Evolutionary conservation across 1,140 invertebrate genomes (phyloP).

Genomic region (Lepidurus couesii): DNA sequence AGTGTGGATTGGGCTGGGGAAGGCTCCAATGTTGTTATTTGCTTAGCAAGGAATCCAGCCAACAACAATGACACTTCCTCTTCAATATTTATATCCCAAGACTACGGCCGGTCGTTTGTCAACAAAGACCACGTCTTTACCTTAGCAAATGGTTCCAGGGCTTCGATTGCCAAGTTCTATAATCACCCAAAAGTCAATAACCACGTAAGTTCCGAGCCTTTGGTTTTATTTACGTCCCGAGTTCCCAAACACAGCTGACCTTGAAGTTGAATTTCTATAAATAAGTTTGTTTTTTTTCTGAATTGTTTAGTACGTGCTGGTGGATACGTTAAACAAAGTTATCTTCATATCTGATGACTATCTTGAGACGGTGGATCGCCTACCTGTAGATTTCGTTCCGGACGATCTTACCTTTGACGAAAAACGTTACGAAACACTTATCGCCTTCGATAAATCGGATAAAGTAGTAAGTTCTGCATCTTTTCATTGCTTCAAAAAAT

Average conservation of each 20-base stretch:
- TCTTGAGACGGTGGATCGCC: conserved; percentile 57
- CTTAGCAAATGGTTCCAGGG: conserved; percentile 53
- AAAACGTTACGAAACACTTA: conserved; percentile 53
- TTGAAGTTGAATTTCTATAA: neutral
- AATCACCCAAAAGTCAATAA: conserved; percentile 70
- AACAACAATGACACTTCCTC: conserved; percentile 51
- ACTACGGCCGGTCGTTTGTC: conserved; percentile 72
- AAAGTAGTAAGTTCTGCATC: conserved; percentile 55
- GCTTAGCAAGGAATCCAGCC: conserved; percentile 62
- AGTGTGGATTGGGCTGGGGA: conserved; percentile 87
- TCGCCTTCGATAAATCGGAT: conserved; percentile 67
- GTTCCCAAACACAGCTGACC: conserved; percentile 2
- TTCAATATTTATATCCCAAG: conserved; percentile 73
- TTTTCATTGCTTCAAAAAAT: neutral
- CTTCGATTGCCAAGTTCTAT: conserved; percentile 72
- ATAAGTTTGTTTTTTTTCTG: conserved; percentile 32
- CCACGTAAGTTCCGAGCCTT: conserved; percentile 55
- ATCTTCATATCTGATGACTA: conserved; percentile 70
- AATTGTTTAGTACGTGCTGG: conserved; percentile 70
- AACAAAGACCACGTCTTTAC: conserved; percentile 65
- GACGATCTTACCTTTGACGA: conserved; percentile 69
- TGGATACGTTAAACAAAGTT: conserved; percentile 67
- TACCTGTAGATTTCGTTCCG: conserved; percentile 63
- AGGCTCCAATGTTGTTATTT: conserved; percentile 76
- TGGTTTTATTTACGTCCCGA: conserved; percentile 27